A percentile compares a stretch with the other conserved stretches of the same genome.
These are phyloP conservation scores for Leptobrachium leishanense DNA, from an alignment of 2,113 vertebrate genomes.

Conservation along the genomic window DNA sequence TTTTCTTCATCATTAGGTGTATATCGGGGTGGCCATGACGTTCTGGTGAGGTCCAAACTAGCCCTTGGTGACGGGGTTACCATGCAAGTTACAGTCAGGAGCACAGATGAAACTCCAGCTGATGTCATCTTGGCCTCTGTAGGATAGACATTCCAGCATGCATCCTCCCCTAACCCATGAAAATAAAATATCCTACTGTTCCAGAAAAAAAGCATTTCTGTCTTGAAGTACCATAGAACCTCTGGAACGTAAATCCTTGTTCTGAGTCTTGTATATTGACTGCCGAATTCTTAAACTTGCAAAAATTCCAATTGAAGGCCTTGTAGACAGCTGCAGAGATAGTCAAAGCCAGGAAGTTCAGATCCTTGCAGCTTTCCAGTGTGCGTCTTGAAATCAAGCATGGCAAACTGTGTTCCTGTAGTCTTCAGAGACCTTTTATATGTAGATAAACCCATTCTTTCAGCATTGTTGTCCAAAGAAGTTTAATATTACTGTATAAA, in stretches of 20 bases:
- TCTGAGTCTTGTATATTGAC: not conserved
- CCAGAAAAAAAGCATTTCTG: not conserved
- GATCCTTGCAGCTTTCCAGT: conserved; percentile 4
- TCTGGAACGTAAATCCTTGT: not conserved
- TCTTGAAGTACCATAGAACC: not conserved
- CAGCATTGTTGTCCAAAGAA: too few species aligned
- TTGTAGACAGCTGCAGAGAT: not conserved
- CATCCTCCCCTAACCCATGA: not conserved
- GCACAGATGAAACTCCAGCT: conserved; percentile 78
- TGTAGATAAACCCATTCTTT: not conserved
- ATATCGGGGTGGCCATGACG: conserved; percentile 84
- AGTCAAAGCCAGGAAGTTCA: not conserved
- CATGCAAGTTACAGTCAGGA: conserved; percentile 96
- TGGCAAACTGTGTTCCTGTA: not conserved
- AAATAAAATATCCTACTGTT: not conserved
- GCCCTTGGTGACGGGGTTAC: conserved; percentile 92
- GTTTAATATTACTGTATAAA: too few species aligned
- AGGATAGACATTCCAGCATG: conserved; percentile 66
- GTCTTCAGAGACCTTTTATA: conserved; percentile 1
- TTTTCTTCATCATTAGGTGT: conserved; percentile 70
- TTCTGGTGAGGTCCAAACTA: conserved; percentile 85
- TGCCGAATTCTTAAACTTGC: not conserved
- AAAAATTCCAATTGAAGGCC: not conserved
- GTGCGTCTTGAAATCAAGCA: not conserved
- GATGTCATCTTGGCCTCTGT: conserved; percentile 92